These are phyloP conservation scores for Micromussa lordhowensis DNA, from an alignment of 92 coral and sea anemone genomes.

Conservation along the genomic window DNA sequence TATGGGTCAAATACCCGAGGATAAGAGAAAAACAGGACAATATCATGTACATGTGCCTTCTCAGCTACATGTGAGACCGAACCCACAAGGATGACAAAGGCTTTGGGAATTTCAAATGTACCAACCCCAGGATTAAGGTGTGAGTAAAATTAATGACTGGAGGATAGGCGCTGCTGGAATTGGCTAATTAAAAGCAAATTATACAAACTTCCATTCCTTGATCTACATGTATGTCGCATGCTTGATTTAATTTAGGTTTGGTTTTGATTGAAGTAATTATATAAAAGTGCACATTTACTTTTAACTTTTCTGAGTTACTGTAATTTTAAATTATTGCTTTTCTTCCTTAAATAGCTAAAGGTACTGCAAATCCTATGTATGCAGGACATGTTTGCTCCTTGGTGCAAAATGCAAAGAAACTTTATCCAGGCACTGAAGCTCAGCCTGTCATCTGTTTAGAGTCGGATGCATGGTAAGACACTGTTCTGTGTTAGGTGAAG, in stretches of 20 bases:
- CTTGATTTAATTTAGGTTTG: too few species aligned
- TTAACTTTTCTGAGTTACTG: neutral
- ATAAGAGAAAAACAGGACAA: too few species aligned
- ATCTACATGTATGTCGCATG: too few species aligned
- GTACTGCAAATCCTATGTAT: constrained; percentile 79
- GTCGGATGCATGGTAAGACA: constrained; percentile 93
- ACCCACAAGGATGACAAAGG: too few species aligned
- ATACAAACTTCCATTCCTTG: neutral
- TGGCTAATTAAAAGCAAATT: too few species aligned
- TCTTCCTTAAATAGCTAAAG: constrained; percentile 66
- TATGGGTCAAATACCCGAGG: too few species aligned
- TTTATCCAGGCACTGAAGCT: constrained; percentile 79
- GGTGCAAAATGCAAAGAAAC: constrained; percentile 87
- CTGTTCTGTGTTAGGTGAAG: neutral
- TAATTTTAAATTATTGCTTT: neutral
- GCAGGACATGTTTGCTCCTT: constrained; percentile 84
- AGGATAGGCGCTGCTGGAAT: too few species aligned
- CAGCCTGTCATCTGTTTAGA: constrained; percentile 91
- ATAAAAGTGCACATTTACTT: neutral
- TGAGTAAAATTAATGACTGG: too few species aligned
- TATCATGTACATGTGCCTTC: too few species aligned
- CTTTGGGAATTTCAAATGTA: too few species aligned
- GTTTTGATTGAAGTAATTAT: neutral
- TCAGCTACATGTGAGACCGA: too few species aligned
- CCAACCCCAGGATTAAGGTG: too few species aligned